phyloP scores from a whole-genome alignment of 1,140 invertebrate species.

The Heliothis subflexa region DNA sequence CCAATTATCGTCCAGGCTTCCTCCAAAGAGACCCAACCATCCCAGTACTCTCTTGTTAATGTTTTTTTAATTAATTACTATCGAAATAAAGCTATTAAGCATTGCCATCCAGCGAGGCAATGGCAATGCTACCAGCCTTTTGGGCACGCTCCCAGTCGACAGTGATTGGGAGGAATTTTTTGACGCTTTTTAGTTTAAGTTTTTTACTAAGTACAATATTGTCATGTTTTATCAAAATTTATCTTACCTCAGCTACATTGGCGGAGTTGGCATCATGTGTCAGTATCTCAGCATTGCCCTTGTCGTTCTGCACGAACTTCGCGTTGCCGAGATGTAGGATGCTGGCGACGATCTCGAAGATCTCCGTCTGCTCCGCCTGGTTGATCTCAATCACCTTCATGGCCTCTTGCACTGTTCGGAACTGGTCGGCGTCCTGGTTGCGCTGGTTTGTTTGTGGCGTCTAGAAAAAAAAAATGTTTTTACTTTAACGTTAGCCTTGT shows the following conservation, averaged over 20 bases:
- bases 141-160: too few relatives aligned
- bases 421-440: constrained; percentile 89
- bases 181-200: too few relatives aligned
- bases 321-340: constrained; percentile 94
- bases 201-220: too few relatives aligned
- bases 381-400: constrained; percentile 90
- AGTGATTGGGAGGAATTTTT: too few relatives aligned
- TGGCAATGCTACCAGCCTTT: too few relatives aligned
- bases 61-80: too few relatives aligned
- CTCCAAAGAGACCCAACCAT: too few relatives aligned
- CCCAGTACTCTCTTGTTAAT: too few relatives aligned
- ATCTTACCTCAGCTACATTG: constrained; percentile 86
- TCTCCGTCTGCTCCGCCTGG: constrained; percentile 89
- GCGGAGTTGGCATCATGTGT: constrained; percentile 87
- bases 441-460: constrained; percentile 78
- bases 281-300: constrained; percentile 89
- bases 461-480: constrained; percentile 61
- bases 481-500: not conserved
- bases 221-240: not conserved
- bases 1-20: too few relatives aligned
- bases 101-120: too few relatives aligned
- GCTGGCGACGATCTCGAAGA: constrained; percentile 92
- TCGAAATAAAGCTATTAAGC: too few relatives aligned
- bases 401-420: constrained; percentile 88
- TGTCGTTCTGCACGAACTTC: constrained; percentile 89